These are phyloP conservation scores for Heliconius ismenius DNA, from an alignment of 2,888 invertebrate genomes.

Conservation along the genomic window DNA sequence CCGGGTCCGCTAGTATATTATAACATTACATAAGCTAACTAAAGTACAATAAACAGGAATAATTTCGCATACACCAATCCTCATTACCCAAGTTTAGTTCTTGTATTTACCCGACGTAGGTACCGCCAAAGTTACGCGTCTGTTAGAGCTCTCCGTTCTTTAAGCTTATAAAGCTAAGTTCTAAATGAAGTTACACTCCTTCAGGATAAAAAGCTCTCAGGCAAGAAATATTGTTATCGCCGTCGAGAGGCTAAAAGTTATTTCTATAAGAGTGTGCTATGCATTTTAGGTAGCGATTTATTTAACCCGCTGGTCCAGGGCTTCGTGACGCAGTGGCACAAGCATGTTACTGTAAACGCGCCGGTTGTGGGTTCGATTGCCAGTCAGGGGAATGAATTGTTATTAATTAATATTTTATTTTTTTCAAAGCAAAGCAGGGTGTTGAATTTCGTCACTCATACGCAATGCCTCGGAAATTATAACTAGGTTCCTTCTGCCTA, in stretches of 20 bases:
- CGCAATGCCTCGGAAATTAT: no score
- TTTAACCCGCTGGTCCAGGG: no score
- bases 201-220: slow-evolving; percentile 17
- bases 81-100: slow-evolving; percentile 10
- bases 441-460: no score
- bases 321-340: no score
- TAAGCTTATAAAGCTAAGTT: slow-evolving; percentile 19
- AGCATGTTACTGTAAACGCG: no score
- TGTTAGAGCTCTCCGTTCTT: slow-evolving; percentile 13
- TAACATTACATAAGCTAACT: not conserved
- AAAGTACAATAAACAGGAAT: not conserved
- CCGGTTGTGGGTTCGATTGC: no score
- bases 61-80: slow-evolving; percentile 1
- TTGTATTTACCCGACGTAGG: slow-evolving; percentile 14
- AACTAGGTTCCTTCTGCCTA: no score
- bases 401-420: no score
- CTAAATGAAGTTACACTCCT: slow-evolving; percentile 12
- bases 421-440: no score
- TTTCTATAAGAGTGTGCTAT: not conserved
- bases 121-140: slow-evolving; percentile 5
- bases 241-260: not conserved
- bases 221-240: slow-evolving; percentile 17
- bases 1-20: no score
- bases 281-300: not conserved
- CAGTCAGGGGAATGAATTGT: no score